Evolutionary conservation across 2,888 invertebrate species (phyloP).

Genomic region (Orthonychiurus folsomi): DNA sequence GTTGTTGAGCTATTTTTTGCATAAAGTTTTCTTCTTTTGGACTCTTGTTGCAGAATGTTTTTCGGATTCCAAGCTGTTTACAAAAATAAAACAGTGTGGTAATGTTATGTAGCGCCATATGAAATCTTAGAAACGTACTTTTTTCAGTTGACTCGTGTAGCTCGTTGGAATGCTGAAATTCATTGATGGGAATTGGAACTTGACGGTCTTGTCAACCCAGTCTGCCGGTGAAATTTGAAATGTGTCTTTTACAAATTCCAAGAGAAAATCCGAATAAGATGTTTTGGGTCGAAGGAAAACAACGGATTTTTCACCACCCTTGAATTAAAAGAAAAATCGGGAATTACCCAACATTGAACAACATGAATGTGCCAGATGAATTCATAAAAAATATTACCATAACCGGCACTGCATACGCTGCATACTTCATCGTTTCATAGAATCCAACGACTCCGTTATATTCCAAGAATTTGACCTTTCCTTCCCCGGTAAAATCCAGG

Average conservation of each 20-base stretch:
- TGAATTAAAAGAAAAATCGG: conserved; percentile 1
- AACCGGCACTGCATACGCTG: conserved; percentile 28
- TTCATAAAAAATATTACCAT: conserved; percentile 27
- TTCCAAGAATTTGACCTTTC: conserved; percentile 31
- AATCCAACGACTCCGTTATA: conserved; percentile 28
- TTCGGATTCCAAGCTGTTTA: not conserved
- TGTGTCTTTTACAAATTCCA: conserved; percentile 27
- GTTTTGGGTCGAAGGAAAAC: conserved; percentile 32
- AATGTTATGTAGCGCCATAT: too few relatives aligned
- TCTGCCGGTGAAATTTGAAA: conserved; percentile 25
- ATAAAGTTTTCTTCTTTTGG: not conserved
- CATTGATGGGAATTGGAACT: conserved; percentile 28
- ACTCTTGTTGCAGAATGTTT: not conserved
- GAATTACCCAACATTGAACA: conserved; percentile 5
- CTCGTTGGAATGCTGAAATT: conserved; percentile 35
- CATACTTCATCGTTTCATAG: conserved; percentile 25
- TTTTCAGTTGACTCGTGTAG: conserved; percentile 31
- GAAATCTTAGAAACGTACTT: conserved; percentile 18
- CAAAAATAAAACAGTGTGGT: not conserved
- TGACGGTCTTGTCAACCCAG: conserved; percentile 22
- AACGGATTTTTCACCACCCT: conserved; percentile 31
- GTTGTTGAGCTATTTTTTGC: not conserved
- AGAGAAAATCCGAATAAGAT: conserved; percentile 16
- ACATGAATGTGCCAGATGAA: too few relatives aligned
- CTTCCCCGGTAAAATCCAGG: conserved; percentile 23